A percentile compares a stretch with the other conserved stretches of the same genome.
phyloP scores from a whole-genome alignment of 1,140 invertebrate genomes.

The Whitmania pigra region DNA sequence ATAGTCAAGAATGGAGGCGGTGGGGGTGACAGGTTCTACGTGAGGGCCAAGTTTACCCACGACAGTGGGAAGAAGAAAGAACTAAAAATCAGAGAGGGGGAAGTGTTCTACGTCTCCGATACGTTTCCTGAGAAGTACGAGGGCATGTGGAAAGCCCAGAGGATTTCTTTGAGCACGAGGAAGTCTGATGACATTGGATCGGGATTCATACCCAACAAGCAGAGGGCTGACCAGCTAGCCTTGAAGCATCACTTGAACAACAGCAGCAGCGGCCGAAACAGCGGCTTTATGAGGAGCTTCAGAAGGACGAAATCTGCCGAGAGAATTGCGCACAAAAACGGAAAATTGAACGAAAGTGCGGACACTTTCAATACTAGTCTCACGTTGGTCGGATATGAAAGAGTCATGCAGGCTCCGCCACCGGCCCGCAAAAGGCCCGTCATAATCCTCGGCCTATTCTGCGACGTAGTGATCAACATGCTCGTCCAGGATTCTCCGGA shows the following conservation, averaged over 20 bases:
- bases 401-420: constrained; percentile 13
- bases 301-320: constrained; percentile 23
- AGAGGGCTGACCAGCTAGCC: constrained; percentile 21
- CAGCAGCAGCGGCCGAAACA: constrained; percentile 11
- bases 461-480: constrained; percentile 19
- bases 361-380: background rate
- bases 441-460: constrained; percentile 23
- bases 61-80: constrained; percentile 16
- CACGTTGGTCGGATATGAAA: constrained; percentile 16
- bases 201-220: constrained; percentile 23
- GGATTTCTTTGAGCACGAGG: background rate
- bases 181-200: constrained; percentile 6
- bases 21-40: constrained; percentile 22
- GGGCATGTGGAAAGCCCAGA: constrained; percentile 22
- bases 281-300: constrained; percentile 22
- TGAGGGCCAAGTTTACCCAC: constrained; percentile 20
- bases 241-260: constrained; percentile 15
- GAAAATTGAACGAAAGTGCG: constrained; percentile 1
- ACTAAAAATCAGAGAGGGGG: constrained; percentile 17
- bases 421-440: constrained; percentile 17
- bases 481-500: constrained; percentile 21
- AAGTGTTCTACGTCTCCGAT: constrained; percentile 24
- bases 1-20: constrained; percentile 13
- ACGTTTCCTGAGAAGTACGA: constrained; percentile 18
- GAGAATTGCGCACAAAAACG: constrained; percentile 16